Evolutionary conservation across 2,113 vertebrate species (phyloP).

Genomic region (Mirounga angustirostris): DNA sequence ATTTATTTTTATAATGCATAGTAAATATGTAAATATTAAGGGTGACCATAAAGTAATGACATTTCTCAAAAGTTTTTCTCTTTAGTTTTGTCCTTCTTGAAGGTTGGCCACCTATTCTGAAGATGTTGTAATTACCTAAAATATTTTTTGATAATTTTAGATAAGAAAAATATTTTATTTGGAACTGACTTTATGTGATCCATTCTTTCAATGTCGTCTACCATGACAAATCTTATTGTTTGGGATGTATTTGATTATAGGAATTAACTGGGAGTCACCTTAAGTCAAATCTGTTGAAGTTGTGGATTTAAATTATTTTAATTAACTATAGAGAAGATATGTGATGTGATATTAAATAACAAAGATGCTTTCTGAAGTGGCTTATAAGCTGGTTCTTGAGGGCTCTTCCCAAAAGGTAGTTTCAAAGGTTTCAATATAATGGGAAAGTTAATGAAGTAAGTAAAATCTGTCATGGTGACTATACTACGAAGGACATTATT

Average conservation of each 20-base stretch:
- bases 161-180: neutral
- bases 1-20: neutral
- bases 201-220: neutral
- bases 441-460: neutral
- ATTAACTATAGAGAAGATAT: neutral
- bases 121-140: neutral
- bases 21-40: neutral
- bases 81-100: neutral
- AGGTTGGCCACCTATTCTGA: neutral
- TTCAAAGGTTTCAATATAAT: slow-evolving; percentile 37
- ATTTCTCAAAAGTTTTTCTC: neutral
- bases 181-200: neutral
- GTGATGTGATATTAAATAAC: neutral
- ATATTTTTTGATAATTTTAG: neutral
- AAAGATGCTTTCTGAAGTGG: neutral
- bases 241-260: neutral
- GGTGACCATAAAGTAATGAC: neutral
- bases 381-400: neutral
- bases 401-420: neutral
- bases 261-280: neutral
- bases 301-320: neutral
- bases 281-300: neutral
- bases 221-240: neutral
- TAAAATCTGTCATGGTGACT: neutral
- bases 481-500: neutral